A percentile compares a stretch with the other conserved stretches of the same genome.
Conservation (phyloP, 2,888 invertebrate species). For the Crematogaster levior region DNA sequence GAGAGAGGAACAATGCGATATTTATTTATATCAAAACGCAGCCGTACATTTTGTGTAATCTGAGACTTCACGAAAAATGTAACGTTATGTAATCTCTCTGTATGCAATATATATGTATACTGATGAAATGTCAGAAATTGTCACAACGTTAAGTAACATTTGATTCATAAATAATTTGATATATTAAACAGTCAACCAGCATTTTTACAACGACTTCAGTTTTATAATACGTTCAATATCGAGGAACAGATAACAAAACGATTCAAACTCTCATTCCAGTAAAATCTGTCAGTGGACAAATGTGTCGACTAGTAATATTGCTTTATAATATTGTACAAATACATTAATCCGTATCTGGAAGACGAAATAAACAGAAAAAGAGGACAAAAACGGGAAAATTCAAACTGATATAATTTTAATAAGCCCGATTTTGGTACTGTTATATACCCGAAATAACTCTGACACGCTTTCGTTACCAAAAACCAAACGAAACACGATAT, state of each 20-base stretch:
- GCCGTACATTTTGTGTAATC: background rate
- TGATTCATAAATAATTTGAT: conserved; percentile 1
- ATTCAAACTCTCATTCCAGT: background rate
- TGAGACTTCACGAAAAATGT: conserved; percentile 2
- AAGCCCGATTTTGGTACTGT: background rate
- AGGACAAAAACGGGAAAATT: background rate
- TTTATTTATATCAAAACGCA: conserved; percentile 15
- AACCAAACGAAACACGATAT: background rate
- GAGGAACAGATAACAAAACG: conserved; percentile 1
- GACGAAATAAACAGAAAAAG: background rate
- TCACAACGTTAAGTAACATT: conserved; percentile 21
- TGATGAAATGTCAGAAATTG: conserved; percentile 1
- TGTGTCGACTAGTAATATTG: background rate
- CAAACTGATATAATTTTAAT: background rate
- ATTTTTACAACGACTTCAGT: conserved; percentile 19
- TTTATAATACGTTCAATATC: conserved; percentile 12
- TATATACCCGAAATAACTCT: background rate
- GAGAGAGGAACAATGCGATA: conserved; percentile 27
- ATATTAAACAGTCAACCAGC: conserved; percentile 18
- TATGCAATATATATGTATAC: no score
- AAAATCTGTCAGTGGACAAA: background rate
- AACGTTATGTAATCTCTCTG: conserved; percentile 30
- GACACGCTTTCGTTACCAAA: background rate
- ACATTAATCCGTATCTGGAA: background rate
- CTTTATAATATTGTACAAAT: background rate